phyloP scores from a whole-genome alignment of 2,113 vertebrate species.

The Menidia beryllina region DNA sequence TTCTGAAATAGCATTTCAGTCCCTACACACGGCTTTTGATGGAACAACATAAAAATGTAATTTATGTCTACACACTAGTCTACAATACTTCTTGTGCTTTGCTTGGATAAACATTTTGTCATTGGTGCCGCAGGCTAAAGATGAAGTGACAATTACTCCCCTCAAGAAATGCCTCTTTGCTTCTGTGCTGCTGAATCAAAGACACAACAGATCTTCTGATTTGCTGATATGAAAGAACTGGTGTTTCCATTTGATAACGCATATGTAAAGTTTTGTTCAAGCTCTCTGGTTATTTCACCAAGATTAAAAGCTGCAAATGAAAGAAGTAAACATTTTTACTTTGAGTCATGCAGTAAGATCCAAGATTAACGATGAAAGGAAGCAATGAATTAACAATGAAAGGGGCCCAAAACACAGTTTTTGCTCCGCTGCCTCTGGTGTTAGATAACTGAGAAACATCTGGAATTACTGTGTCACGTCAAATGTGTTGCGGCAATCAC shows the following conservation, averaged over 20 bases:
- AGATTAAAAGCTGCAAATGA: slow-evolving; percentile 38
- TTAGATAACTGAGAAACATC: slow-evolving; percentile 52
- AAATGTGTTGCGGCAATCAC: slow-evolving; percentile 62
- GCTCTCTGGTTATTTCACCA: slow-evolving; percentile 27
- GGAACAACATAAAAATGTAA: slow-evolving; percentile 78
- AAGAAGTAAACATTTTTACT: slow-evolving; percentile 52
- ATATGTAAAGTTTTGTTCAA: slow-evolving; percentile 33
- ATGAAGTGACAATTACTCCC: slow-evolving; percentile 73
- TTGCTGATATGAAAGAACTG: slow-evolving; percentile 35
- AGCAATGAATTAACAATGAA: slow-evolving; percentile 43
- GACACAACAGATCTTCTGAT: slow-evolving; percentile 35
- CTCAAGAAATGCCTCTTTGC: slow-evolving; percentile 43
- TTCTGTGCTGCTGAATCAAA: slow-evolving; percentile 37
- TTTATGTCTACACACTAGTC: slow-evolving; percentile 66
- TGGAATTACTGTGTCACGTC: slow-evolving; percentile 50
- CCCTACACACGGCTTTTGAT: slow-evolving; percentile 72
- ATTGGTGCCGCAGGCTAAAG: slow-evolving; percentile 63
- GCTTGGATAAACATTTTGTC: slow-evolving; percentile 75
- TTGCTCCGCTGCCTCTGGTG: slow-evolving; percentile 25
- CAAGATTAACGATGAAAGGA: slow-evolving; percentile 53
- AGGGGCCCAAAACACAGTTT: slow-evolving; percentile 31
- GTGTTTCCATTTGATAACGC: slow-evolving; percentile 10
- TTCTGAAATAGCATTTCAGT: slow-evolving; percentile 78
- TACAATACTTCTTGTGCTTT: slow-evolving; percentile 47
- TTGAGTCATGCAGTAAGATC: slow-evolving; percentile 42